phyloP scores from a whole-genome alignment of 2,113 vertebrate genomes.

The Smithornis capensis region DNA sequence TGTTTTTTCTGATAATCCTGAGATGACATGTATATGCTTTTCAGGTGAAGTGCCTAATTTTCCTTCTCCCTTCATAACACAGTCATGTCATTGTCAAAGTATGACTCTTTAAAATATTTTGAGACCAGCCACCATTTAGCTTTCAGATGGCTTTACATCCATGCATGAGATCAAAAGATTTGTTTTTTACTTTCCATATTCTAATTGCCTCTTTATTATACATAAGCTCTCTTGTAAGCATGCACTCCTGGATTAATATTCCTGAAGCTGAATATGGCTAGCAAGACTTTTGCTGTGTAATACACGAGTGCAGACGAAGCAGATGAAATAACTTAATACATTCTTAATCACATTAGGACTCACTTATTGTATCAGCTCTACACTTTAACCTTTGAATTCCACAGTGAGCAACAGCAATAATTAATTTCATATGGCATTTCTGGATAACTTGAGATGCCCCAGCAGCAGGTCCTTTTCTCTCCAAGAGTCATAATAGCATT shows the following conservation, averaged over 20 bases:
- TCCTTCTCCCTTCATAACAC: background rate
- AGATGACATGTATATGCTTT: background rate
- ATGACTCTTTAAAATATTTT: background rate
- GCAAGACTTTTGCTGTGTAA: background rate
- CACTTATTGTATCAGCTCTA: background rate
- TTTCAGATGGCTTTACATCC: background rate
- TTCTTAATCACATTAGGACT: constrained; percentile 5
- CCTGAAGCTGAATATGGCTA: background rate
- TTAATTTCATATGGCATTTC: background rate
- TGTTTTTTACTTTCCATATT: background rate
- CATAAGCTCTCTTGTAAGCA: background rate
- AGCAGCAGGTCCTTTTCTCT: background rate
- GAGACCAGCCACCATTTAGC: background rate
- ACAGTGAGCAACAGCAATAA: background rate
- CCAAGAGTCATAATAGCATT: background rate
- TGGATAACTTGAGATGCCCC: background rate
- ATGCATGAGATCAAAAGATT: background rate
- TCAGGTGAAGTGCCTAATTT: background rate
- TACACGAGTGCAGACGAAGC: background rate
- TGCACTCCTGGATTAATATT: background rate
- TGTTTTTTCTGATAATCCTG: background rate
- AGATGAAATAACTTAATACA: background rate
- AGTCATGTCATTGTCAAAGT: background rate
- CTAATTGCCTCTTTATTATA: background rate
- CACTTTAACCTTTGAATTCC: constrained; percentile 8